phyloP scores from a whole-genome alignment of 1,140 invertebrate species.

The Drosophila triauraria region DNA sequence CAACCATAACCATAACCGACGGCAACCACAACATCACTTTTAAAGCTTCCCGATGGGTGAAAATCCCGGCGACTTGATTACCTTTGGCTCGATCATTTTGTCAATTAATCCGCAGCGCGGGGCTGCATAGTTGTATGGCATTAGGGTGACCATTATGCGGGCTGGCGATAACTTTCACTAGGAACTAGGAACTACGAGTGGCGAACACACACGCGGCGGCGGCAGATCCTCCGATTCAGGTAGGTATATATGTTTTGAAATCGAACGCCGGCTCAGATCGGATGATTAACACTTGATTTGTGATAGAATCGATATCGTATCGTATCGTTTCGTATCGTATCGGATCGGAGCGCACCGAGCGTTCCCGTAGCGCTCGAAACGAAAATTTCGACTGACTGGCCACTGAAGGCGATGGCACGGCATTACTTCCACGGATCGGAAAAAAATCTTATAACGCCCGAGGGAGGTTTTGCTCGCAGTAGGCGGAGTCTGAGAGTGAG shows the following conservation, averaged over 20 bases:
- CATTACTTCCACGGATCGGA: constrained; percentile 2
- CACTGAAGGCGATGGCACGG: constrained; percentile 40
- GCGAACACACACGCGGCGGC: constrained; percentile 14
- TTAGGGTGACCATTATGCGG: constrained; percentile 86
- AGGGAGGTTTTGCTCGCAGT: constrained; percentile 5
- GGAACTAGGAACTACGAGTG: constrained; percentile 25
- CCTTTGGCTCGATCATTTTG: constrained; percentile 87
- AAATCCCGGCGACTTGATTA: constrained; percentile 65
- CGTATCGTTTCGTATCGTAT: constrained; percentile 1
- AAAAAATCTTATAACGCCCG: not conserved
- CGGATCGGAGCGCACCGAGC: constrained; percentile 16
- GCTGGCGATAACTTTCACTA: constrained; percentile 41
- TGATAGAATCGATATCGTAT: constrained; percentile 1
- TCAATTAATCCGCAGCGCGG: constrained; percentile 86
- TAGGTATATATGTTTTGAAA: constrained; percentile 44
- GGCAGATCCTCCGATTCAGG: constrained; percentile 12
- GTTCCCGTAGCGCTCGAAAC: constrained; percentile 44
- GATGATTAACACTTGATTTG: not conserved
- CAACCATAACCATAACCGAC: constrained; percentile 40
- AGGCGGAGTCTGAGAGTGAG: constrained; percentile 10
- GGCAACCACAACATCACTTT: constrained; percentile 67
- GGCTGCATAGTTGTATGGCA: constrained; percentile 86
- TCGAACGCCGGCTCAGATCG: constrained; percentile 26
- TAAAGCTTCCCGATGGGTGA: constrained; percentile 61
- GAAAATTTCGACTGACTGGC: constrained; percentile 56